phyloP scores from a whole-genome alignment of 2,113 vertebrate genomes.

The Malurus melanocephalus region DNA sequence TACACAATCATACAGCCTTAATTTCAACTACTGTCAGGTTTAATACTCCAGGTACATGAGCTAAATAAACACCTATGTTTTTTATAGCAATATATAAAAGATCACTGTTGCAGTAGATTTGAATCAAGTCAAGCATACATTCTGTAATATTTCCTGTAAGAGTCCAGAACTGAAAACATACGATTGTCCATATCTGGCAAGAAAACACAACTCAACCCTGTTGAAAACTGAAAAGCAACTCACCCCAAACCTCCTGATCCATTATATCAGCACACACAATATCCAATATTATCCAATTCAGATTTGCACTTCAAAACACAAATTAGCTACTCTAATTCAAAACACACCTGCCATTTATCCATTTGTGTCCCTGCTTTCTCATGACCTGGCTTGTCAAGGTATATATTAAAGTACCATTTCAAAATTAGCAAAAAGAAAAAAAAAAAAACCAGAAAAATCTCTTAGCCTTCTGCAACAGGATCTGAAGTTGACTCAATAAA shows the following conservation, averaged over 20 bases:
- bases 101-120: background rate
- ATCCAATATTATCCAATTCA: background rate
- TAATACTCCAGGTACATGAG: background rate
- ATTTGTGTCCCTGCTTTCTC: background rate
- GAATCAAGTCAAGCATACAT: background rate
- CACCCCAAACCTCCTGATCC: background rate
- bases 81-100: background rate
- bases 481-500: background rate
- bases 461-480: background rate
- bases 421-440: background rate
- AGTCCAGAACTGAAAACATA: background rate
- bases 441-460: too few species aligned
- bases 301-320: background rate
- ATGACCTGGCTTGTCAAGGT: background rate
- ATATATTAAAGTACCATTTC: background rate
- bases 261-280: background rate
- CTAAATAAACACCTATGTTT: background rate
- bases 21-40: background rate
- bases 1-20: background rate
- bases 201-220: background rate
- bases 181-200: background rate
- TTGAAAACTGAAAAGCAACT: background rate
- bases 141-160: background rate
- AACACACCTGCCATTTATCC: background rate
- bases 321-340: background rate